phyloP scores from a whole-genome alignment of 2,113 vertebrate genomes.

The Indicator indicator region DNA sequence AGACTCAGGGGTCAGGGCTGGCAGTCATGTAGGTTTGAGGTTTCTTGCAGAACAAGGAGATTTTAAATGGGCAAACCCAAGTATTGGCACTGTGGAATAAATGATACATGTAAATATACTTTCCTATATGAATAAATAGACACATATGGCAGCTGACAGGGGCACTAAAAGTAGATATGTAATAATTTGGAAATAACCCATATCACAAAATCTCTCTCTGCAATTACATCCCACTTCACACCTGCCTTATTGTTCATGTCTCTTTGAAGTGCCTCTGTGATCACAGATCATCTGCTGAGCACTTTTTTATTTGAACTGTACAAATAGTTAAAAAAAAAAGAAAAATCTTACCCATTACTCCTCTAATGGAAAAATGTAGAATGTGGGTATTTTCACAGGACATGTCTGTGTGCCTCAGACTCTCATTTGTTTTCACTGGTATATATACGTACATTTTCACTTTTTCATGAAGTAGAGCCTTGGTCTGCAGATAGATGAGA shows the following conservation, averaged over 20 bases:
- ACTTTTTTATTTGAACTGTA: background rate
- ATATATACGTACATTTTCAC: background rate
- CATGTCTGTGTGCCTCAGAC: background rate
- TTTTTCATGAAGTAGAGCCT: background rate
- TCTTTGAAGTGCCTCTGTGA: background rate
- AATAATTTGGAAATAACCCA: background rate
- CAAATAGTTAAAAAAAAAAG: background rate
- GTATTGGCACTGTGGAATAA: background rate
- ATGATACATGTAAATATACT: background rate
- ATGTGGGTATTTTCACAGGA: background rate
- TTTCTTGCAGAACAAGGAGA: background rate
- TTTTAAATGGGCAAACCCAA: background rate
- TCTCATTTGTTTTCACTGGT: background rate
- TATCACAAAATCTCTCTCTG: background rate
- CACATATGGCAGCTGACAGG: background rate
- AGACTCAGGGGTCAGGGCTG: background rate
- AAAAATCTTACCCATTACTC: background rate
- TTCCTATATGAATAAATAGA: background rate
- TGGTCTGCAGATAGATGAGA: background rate
- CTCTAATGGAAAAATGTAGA: background rate
- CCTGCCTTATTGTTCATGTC: background rate
- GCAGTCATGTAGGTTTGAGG: background rate
- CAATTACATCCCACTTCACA: background rate
- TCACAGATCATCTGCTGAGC: fast-evolving
- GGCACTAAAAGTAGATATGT: background rate